Conservation (phyloP, 2,797 vertebrate species). For the Gila robusta region DNA sequence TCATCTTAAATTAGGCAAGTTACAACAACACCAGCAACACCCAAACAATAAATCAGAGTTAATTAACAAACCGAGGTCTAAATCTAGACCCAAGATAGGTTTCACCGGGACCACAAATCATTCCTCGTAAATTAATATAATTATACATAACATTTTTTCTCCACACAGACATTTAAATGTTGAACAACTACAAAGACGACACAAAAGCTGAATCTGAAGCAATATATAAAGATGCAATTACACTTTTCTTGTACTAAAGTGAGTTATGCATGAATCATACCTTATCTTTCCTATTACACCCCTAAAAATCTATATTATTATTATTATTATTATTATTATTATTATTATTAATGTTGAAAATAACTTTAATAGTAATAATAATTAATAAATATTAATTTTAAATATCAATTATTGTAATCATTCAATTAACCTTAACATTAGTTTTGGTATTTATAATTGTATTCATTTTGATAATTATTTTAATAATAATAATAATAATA, state of each 20-base stretch:
- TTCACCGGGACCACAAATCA: not conserved
- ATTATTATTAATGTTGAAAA: too few relatives aligned
- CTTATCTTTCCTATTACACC: too few relatives aligned
- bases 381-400: not conserved
- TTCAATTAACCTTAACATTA: not conserved
- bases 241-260: not conserved
- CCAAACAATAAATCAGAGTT: conserved; percentile 5
- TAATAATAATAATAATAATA: not conserved
- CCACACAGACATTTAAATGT: not conserved
- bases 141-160: not conserved
- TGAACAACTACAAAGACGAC: not conserved
- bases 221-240: not conserved
- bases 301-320: not conserved
- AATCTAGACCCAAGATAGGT: not conserved
- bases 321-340: too few relatives aligned
- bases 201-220: not conserved
- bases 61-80: not conserved
- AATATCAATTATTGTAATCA: not conserved
- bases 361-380: not conserved
- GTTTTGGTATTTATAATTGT: not conserved
- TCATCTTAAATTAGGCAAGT: conserved; percentile 13
- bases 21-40: not conserved
- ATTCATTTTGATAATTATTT: not conserved
- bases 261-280: too few relatives aligned
- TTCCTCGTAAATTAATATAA: not conserved